These are phyloP conservation scores for Athene noctua DNA, from an alignment of 2,113 vertebrate genomes.

Conservation along the genomic window DNA sequence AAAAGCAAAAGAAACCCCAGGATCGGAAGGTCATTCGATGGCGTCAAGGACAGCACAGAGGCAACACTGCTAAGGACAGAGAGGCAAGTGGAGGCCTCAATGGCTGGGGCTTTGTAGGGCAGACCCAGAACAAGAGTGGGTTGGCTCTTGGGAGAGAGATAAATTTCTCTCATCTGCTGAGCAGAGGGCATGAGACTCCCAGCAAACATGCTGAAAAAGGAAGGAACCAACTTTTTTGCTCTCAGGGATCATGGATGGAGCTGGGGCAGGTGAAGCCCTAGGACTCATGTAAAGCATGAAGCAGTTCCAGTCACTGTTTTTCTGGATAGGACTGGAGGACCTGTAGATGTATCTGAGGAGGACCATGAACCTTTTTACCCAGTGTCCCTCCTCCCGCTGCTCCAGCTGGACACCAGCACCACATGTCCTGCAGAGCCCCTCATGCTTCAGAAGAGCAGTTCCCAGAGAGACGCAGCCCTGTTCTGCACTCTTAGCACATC, in stretches of 20 bases:
- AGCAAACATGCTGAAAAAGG: not conserved
- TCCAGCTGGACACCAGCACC: not conserved
- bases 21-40: not conserved
- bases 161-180: not conserved
- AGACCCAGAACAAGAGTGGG: not conserved
- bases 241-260: not conserved
- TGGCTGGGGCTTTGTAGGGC: not conserved
- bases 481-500: not conserved
- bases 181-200: not conserved
- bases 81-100: rapidly evolving
- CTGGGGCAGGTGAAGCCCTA: not conserved
- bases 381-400: not conserved
- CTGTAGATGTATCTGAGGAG: not conserved
- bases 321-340: not conserved
- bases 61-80: not conserved
- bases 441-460: not conserved
- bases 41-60: not conserved
- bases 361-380: not conserved
- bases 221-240: not conserved
- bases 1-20: conserved; percentile 55
- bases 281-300: not conserved
- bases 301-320: not conserved
- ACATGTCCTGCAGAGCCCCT: not conserved
- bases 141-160: not conserved
- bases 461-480: not conserved